Evolutionary conservation across 1,140 invertebrate species (phyloP), one percentile per base, ranked within the genome.

Genomic region (Euura saliciscinereae): DNA sequence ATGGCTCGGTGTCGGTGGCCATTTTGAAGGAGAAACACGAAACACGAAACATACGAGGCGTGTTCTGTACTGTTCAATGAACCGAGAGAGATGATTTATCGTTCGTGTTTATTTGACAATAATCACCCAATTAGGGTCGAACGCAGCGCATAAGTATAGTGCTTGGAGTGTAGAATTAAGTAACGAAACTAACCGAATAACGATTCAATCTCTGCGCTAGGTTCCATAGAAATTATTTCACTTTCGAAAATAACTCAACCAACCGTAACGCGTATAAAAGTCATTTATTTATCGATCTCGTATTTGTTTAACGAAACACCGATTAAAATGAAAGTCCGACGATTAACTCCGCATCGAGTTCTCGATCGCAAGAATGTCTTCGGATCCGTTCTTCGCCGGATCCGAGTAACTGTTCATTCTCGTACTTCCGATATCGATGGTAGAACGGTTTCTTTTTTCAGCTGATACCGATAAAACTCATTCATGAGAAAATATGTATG

Each of bases 91-190:
- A 59, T 59, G 51, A 59, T 59, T 59, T 59, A n/a, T 59, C 13
- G 13, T 59, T 59, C 51, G 13, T 11, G 51, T 59, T 59, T 59
- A 59, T 59, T 59, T 59, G 51, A 59, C 51, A 59, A 59, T 59
- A 59, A 59, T 59, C 51, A 59, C 51, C 28, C 28, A 28, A 28
- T 28, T 28, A 28, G 28, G 28, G 28, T 28, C 0, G 28, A 28
- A 28, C 28, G 28, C 28, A 28, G 28, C 28, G 28, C 28, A 28
- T 28, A 28, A 28, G 28, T 28, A 28, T 28, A 28, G 28, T 28
- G 28, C 28, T 28, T 28, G 28, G 28, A 28, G 28, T 28, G 28
- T 28, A 28, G 28, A 28, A 28, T 28, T 28, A 28, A 28, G 28
- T 28, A 28, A 28, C 28, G 28, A 28, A 28, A 28, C 28, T 28